Evolutionary conservation across 2,113 vertebrate species (phyloP), one percentile per base, ranked within the genome.

Genomic region (Fregata magnificens): DNA sequence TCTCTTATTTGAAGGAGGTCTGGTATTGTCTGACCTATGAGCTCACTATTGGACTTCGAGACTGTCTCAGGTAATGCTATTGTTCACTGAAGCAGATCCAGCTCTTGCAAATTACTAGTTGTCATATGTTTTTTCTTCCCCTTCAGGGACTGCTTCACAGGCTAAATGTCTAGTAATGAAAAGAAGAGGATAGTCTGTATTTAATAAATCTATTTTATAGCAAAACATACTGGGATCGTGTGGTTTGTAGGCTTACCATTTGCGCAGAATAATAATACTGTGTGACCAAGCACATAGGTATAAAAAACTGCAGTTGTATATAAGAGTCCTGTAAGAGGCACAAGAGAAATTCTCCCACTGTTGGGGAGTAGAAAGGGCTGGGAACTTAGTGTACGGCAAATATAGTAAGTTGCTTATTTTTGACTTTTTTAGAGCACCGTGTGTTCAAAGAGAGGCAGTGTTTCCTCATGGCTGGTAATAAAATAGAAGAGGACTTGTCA

Each of bases 131-230:
- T 97, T 82, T 49, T 95, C 86, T 97, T 96, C 66, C 71, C 44
- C 88, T 98, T 93, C 96, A 97, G 94, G 87, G 77, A 93, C 90
- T 94, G 59, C 58, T 97, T 98, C 91, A 76, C 90, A 86, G 95
- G 85, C 90, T 97, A 97, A 98, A 96, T 94, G 69, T 92, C 86
- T 93, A 72, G 58, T 94, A 97, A 97, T 96, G 90, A 97, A 97
- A 97, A 97, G 50, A 90, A 96, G 90, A 97, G 50, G 81, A 91
- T 95, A 95, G 93, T 90, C 78, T 95, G 69, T 69, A 93, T 94
- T 95, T 96, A 98, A 97, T 97, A 97, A 97, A 98, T 98, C 96
- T 96, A 84, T 89, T 95, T 95, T 94, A 92, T 88, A 94, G 82
- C 59, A 97, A 97, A 96, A 91, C 50, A 86, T 65, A 88, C 58